Percentiles rank a stretch among this genome's conserved stretches.
phyloP scores from a whole-genome alignment of 2,797 vertebrate species.

The Ispidina lecontei region DNA sequence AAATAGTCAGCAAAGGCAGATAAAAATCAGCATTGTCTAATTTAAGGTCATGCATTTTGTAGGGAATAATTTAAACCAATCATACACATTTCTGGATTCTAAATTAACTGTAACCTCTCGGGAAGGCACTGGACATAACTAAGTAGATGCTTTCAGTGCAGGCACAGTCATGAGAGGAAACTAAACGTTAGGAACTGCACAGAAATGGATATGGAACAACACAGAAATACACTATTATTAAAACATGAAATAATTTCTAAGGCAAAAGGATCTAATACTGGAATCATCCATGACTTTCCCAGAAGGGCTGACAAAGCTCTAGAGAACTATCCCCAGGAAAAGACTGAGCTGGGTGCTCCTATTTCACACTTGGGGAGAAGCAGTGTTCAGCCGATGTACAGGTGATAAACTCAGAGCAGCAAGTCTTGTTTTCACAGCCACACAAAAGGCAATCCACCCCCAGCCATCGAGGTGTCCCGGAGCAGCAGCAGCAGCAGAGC shows the following conservation, averaged over 20 bases:
- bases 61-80: slow-evolving; percentile 16
- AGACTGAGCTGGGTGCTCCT: not conserved
- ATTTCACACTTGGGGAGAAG: not conserved
- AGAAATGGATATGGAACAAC: not conserved
- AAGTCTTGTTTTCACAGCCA: slow-evolving; percentile 47
- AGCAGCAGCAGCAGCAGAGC: not conserved
- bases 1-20: not conserved
- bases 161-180: not conserved
- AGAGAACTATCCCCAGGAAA: not conserved
- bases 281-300: not conserved
- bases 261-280: not conserved
- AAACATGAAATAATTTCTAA: not conserved
- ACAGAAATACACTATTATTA: not conserved
- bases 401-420: slow-evolving; percentile 7
- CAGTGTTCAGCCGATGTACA: not conserved
- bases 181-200: not conserved
- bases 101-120: not conserved
- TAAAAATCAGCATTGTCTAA: not conserved
- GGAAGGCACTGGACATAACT: not conserved
- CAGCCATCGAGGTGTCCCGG: not conserved
- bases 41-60: not conserved
- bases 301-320: not conserved
- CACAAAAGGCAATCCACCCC: slow-evolving; percentile 56
- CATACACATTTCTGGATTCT: not conserved
- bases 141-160: not conserved